A percentile compares a stretch with the other conserved stretches of the same genome.
Conservation (phyloP, 2,888 invertebrate species). For the Halocaridina rubra region DNA sequence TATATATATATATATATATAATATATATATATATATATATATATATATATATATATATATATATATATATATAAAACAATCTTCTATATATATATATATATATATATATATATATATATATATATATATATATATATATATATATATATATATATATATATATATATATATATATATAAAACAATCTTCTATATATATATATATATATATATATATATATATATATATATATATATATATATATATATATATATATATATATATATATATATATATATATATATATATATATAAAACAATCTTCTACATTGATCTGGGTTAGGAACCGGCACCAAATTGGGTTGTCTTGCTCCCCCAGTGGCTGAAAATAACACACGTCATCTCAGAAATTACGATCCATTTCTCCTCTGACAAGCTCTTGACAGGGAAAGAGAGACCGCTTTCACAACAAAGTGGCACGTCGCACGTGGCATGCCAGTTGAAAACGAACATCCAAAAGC, state of each 20-base stretch:
- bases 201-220: constrained; percentile 31
- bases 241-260: constrained; percentile 11
- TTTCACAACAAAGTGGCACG: too few relatives aligned
- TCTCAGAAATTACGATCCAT: too few relatives aligned
- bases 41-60: constrained; percentile 29
- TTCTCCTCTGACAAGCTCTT: too few relatives aligned
- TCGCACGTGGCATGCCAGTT: too few relatives aligned
- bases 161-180: neutral
- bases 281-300: neutral
- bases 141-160: constrained; percentile 4
- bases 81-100: constrained; percentile 11
- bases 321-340: neutral
- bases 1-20: constrained; percentile 40
- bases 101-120: constrained; percentile 14
- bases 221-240: constrained; percentile 25
- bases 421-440: too few relatives aligned
- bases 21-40: constrained; percentile 33
- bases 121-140: constrained; percentile 26
- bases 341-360: too few relatives aligned
- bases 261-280: neutral
- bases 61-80: constrained; percentile 5
- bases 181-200: constrained; percentile 19
- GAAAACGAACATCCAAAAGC: too few relatives aligned
- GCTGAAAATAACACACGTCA: too few relatives aligned
- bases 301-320: neutral